These are phyloP conservation scores for Caenorhabditis sulstoni DNA, from an alignment of 2,888 invertebrate genomes.

Conservation along the genomic window DNA sequence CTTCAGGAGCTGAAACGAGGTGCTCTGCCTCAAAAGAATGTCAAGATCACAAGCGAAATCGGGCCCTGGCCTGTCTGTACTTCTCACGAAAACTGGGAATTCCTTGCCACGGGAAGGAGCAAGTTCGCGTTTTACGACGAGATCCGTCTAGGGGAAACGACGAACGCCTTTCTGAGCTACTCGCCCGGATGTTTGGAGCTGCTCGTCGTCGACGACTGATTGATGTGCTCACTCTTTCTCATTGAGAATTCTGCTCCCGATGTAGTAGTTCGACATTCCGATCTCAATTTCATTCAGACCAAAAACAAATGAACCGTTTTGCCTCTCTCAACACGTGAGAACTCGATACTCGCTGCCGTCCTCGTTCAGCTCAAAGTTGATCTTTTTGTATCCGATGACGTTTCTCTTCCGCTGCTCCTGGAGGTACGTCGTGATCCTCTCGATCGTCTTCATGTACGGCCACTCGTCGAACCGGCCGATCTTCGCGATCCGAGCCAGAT, in stretches of 20 bases:
- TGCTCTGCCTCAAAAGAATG: slow-evolving; percentile 12
- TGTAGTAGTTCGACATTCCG: not conserved
- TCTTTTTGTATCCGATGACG: slow-evolving; percentile 63
- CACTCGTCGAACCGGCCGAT: slow-evolving; percentile 59
- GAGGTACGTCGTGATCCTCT: slow-evolving; percentile 59
- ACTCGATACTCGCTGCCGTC: slow-evolving; percentile 41
- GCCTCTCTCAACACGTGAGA: slow-evolving; percentile 25
- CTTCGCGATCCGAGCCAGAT: slow-evolving; percentile 63
- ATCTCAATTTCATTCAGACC: slow-evolving; percentile 5
- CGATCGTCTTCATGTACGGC: slow-evolving; percentile 57
- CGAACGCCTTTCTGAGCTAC: not conserved
- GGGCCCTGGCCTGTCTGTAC: too few relatives aligned
- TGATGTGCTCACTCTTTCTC: too few relatives aligned
- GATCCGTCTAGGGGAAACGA: not conserved
- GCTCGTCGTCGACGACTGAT: not conserved
- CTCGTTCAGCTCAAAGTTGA: slow-evolving; percentile 54
- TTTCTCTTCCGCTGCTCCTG: slow-evolving; percentile 49
- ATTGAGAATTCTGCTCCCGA: not conserved
- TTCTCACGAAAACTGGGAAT: too few relatives aligned
- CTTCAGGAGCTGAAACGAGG: slow-evolving; percentile 31
- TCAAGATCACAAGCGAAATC: slow-evolving; percentile 15
- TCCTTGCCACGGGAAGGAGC: not conserved
- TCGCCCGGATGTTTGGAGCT: slow-evolving; percentile 28
- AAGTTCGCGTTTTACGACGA: slow-evolving; percentile 15
- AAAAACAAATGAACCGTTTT: not conserved